Base-by-base conservation (phyloP, 2,797 vertebrate genomes). In the Malurus leucopterus region DNA sequence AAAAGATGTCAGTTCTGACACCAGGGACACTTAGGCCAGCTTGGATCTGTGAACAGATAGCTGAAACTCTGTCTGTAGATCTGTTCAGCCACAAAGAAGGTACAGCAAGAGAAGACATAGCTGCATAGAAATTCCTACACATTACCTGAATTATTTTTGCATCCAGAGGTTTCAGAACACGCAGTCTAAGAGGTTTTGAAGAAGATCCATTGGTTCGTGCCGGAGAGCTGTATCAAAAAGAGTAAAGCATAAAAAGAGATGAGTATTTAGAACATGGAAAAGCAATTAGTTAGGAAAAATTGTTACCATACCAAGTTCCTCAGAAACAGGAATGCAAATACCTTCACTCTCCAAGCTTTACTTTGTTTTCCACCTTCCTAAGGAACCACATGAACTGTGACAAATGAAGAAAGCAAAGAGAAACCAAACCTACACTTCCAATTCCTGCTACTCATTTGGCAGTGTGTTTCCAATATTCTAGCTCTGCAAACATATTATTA, bases 61-160 rank as follows among this genome's bases (percentile, higher is more conserved):
- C 2, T 62, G 29, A 84, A 62, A 12, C 58, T 86, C 24, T 62
- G 14, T 43, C 76, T 40, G 30, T 18, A 51, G 38, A 65, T 38
- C 5, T 14, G 38, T 24, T 74, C 10, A 55, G 27, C 7, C 17
- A 54, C 16, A 73, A 91, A 81, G 41, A 70, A 38, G 4, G 7
- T 16, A 72, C 3, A 68, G 19, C 61, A 54, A 73, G 13, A 88
- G 13, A 70, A 41, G 43, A 29, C 58, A 17, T 13, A 88, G 9
- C 24, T 2, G 0, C 15, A 86, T 6, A 71, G 78, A 53, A 57
- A 91, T 30, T 57, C 22, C 75, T 61, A 87, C 38, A 84, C 13
- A 84, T 61, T 98, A 99, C 99, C 99, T 99, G 98, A 71, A 94
- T 91, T 91, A 97, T 97, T 89, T 97, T 97, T 93, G 97, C 97